Base-by-base conservation (phyloP, 1,140 invertebrate genomes). In the Drosophila repletoides region DNA sequence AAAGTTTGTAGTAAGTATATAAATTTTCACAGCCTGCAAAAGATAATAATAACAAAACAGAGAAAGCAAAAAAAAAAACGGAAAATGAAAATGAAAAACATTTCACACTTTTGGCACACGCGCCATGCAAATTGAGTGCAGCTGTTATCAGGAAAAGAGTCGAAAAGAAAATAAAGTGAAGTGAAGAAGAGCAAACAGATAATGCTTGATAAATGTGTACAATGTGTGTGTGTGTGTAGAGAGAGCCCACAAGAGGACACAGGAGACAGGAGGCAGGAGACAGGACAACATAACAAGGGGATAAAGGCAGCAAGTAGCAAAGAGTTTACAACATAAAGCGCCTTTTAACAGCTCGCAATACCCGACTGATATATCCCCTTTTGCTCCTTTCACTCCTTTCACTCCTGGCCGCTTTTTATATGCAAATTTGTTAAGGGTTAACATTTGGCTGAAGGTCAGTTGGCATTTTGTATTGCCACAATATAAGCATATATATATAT, bases 361-460 rank as follows among this genome's bases (percentile, higher is more conserved):
- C 60, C 48, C 10, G 28, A n/a, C 14, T 21, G 12, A 6, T 10
- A 9, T 46, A 26, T n/a, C 24, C 12, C 17, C 41, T 24, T 7
- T 14, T 12, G 9, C 22, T n/a, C 15, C 12, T 9, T 14, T 21
- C 31, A 22, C 14, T 14, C 26, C 38, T n/a, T 40, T 40, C 15
- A 9, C 41, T 24, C 29, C 33, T 38, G 59, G n/a, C 17, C 53
- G 77, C 79, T 84, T 83, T 83, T 83, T 83, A 83, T 83, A 83
- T 83, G 79, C 74, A 83, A 83, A 83, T 83, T 84, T 83, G 60
- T 61, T 67, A 72, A 79, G 79, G 79, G 79, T 84, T 84, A 79
- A 84, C 79, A 74, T 71, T 84, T 72, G 74, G 68, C 79, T 83
- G 74, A 83, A 83, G 79, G 79, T 83, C 79, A 83, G 79, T 84